Evolutionary conservation across 30 jellyfish, hydroid and myxozoan genomes (phyloP).

Genomic region (Cassiopea xamachana): DNA sequence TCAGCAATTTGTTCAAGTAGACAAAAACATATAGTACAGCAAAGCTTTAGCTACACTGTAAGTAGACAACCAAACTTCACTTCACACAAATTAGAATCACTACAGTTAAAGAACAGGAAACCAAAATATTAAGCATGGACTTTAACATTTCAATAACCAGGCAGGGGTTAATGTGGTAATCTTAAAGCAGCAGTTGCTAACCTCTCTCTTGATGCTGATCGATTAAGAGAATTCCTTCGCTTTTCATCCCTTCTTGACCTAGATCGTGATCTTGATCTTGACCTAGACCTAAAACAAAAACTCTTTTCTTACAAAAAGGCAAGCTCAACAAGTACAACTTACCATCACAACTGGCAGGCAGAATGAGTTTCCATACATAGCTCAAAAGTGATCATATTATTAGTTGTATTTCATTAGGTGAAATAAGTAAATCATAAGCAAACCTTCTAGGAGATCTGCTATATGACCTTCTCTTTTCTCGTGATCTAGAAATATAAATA

Average conservation of each 20-base stretch:
- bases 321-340: not conserved
- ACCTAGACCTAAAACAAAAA: conserved; percentile 42
- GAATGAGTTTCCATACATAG: no score
- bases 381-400: no score
- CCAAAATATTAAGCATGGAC: no score
- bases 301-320: not conserved
- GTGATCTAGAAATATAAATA: conserved; percentile 23
- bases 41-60: no score
- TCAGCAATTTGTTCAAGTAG: no score
- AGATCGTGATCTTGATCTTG: conserved; percentile 74
- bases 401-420: not conserved
- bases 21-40: no score
- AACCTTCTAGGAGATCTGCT: conserved; percentile 77
- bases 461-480: conserved; percentile 34
- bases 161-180: not conserved
- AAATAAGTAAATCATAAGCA: not conserved
- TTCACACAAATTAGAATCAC: no score
- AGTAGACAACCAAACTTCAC: no score
- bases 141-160: no score
- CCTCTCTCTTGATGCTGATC: conserved; percentile 75
- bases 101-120: no score
- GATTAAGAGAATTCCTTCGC: conserved; percentile 47
- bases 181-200: not conserved
- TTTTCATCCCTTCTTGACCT: conserved; percentile 45
- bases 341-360: no score